Base-by-base conservation (phyloP, 37 sponge, comb jelly and placozoan genomes). In the Cladorhizidae sp. region DNA sequence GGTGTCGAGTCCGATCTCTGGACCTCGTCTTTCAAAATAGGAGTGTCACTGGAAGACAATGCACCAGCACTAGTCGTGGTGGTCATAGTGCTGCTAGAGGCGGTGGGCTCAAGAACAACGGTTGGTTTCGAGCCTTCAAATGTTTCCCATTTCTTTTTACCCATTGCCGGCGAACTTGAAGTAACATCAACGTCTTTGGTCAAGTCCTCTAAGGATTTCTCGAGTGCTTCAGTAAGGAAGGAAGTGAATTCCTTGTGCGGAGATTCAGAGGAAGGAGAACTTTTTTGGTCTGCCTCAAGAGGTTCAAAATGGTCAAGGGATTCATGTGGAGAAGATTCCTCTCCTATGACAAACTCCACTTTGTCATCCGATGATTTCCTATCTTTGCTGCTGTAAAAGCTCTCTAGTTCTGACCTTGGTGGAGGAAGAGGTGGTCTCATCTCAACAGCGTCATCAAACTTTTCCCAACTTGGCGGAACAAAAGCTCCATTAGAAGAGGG, bases 221-320 rank as follows among this genome's bases (percentile, higher is more conserved):
- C 33, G 38, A 88, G 73, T 5, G 88, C 64, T 57, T 76, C 64
- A 51, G 84, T 83, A 78, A 88, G 40, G 1, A 77, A 76, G 17
- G 88, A 57, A 64, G 83, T 69, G 35, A 88, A 88, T 73, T 88
- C 88, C 3, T 63, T 61, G 0, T 72, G 51, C 21, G 88, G 82
- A 8, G 88, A 87, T 26, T 26, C 33, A n/a, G n/a, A n/a, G 3
- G 71, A 43, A n/a, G 23, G 14, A 35, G 64, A 1, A 32, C 1
- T 23, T 8, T 74, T 33, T 65, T 45, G 3, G 29, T 72, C 61
- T 56, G 21, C 36, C 21, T 67, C 70, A 62, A 73, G 29, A 8
- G 63, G 18, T 64, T 78, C 70, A 20, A 69, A 79, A 1, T 54
- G 78, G 31, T 45, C 43, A 26, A 45, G 38, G 15, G 76, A 56